Evolutionary conservation across 1,140 invertebrate species (phyloP), one percentile per base, ranked within the genome.

Genomic region (Neodiprion fabricii): DNA sequence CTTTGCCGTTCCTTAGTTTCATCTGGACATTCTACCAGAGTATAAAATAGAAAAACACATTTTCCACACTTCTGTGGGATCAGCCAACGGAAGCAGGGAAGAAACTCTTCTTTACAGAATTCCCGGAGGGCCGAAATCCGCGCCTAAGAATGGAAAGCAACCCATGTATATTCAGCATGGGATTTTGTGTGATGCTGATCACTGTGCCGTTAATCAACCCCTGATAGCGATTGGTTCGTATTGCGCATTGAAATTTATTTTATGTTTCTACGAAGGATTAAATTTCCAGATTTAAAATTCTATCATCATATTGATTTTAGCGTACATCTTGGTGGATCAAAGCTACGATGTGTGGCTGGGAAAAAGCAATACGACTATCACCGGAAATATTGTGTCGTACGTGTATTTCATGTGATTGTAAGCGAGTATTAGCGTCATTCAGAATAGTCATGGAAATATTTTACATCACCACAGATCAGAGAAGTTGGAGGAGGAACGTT

Each of bases 271-370:
- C 5, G 9, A 5, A 14, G 4, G n/a, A 61, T 14, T 61, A 61
- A 17, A 61, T 8, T 12, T 14, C 53, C 11, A 17, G 4, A 9
- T 17, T n/a, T 10, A 40, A 71, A 48, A 72, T 53, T 11, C 53
- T 7, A 48, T 48, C 50, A 9, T 53, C 48, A 17, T 14, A n/a
- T 72, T 23, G 14, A 72, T 50, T 82, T 71, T 72, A 89, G 90
- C 85, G 0, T 91, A 89, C 76, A 85, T 90, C 72, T 82, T 91
- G 21, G 88, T 87, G 7, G 89, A 91, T 80, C 81, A 80, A 71
- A 89, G 89, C 28, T 91, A 88, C 75, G 90, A 91, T 77, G 90
- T 91, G 1, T 91, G 90, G 90, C 76, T 91, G 67, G 89, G 89
- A 4, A 78, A 83, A 61, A 83, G 83, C 69, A 84, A 85, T 74